Conservation (phyloP, 2,113 vertebrate genomes). For the Bubo scandiacus region DNA sequence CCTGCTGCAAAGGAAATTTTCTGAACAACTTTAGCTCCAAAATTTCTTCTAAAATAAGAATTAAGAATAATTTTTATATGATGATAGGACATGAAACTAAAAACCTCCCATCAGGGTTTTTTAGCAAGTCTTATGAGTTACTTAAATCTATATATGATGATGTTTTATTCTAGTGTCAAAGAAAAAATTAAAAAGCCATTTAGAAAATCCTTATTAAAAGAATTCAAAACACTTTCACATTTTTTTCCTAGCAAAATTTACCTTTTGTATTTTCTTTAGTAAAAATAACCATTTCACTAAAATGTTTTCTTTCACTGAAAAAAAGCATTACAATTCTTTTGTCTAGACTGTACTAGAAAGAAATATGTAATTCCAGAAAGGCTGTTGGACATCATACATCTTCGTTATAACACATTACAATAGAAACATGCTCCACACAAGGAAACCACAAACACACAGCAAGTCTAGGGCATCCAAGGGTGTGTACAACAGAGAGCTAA, state of each 20-base stretch:
- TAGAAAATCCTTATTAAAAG: background rate
- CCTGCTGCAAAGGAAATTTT: background rate
- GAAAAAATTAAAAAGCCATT: background rate
- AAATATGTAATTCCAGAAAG: background rate
- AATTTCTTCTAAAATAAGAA: background rate
- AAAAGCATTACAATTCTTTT: background rate
- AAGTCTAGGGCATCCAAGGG: background rate
- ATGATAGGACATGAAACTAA: background rate
- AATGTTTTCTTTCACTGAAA: background rate
- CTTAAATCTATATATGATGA: background rate
- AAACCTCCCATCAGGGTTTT: no score
- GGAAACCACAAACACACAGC: fast-evolving
- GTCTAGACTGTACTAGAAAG: background rate
- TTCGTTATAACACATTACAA: background rate
- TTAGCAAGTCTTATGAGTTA: background rate
- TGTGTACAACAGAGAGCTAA: background rate
- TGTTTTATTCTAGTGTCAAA: background rate
- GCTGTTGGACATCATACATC: background rate
- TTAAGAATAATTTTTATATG: background rate
- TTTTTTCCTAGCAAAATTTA: background rate
- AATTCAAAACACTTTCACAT: background rate
- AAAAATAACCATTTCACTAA: background rate
- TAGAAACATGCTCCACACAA: background rate
- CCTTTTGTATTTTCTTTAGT: background rate
- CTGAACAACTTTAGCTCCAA: background rate